Evolutionary conservation across 2,113 vertebrate genomes (phyloP).

Genomic region (Corythornis cristatus): DNA sequence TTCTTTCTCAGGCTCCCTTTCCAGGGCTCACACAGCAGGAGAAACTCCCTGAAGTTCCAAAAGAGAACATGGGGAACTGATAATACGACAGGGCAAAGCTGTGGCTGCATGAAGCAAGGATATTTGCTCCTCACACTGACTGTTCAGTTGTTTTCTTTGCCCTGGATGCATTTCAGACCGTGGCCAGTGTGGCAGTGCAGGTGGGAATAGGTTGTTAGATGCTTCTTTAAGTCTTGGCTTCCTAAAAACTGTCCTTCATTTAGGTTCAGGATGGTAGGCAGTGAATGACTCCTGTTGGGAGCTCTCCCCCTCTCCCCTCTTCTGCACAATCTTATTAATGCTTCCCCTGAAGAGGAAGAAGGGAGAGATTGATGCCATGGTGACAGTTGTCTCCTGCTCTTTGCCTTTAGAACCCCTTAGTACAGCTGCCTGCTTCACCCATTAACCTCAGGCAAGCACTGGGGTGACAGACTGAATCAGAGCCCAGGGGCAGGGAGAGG

Average conservation of each 20-base stretch:
- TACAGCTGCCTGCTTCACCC: neutral
- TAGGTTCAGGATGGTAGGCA: neutral
- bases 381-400: neutral
- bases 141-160: neutral
- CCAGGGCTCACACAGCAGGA: neutral
- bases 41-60: neutral
- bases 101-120: neutral
- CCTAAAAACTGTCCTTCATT: neutral
- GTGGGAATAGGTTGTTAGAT: neutral
- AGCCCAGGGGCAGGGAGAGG: neutral
- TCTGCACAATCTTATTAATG: neutral
- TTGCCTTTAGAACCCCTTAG: conserved; percentile 3
- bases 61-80: neutral
- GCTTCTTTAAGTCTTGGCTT: neutral
- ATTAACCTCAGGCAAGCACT: neutral
- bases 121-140: neutral
- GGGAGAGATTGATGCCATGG: neutral
- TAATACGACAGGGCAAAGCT: neutral
- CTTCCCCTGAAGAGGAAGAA: neutral
- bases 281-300: neutral
- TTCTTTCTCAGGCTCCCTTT: neutral
- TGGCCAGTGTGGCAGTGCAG: neutral
- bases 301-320: neutral
- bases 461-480: neutral
- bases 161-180: neutral